These are phyloP conservation scores for Sebastes taczanowskii DNA, from an alignment of 2,797 vertebrate genomes.

Conservation along the genomic window DNA sequence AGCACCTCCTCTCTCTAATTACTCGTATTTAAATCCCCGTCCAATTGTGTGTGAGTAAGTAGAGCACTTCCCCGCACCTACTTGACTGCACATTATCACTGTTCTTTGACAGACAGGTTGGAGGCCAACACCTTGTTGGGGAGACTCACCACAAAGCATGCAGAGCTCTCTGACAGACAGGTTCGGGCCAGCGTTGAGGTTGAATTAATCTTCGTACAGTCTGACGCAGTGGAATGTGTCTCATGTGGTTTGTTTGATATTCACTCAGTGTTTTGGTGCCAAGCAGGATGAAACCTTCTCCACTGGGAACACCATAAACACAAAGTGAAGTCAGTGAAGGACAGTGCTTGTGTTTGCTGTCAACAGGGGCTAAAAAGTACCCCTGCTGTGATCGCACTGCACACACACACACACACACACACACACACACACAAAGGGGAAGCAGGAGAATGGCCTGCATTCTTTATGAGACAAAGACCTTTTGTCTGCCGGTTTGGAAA, in stretches of 20 bases:
- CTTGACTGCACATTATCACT: no score
- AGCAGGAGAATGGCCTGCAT: background rate
- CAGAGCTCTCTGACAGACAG: background rate
- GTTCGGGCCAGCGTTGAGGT: background rate
- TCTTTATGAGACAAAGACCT: slow-evolving; percentile 38
- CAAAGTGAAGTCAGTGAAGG: slow-evolving; percentile 11
- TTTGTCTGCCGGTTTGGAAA: slow-evolving; percentile 28
- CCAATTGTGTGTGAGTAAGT: background rate
- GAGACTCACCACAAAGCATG: background rate
- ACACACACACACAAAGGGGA: slow-evolving; percentile 5
- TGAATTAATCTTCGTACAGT: background rate
- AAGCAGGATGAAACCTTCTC: background rate
- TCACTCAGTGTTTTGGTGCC: background rate
- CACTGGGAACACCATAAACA: background rate
- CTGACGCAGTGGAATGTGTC: slow-evolving; percentile 7
- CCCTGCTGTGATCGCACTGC: background rate
- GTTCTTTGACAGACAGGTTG: background rate
- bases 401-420: background rate
- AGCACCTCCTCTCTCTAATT: background rate
- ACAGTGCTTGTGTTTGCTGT: slow-evolving; percentile 38
- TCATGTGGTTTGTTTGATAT: slow-evolving; percentile 40
- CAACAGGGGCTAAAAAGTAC: slow-evolving; percentile 13
- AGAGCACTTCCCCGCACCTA: background rate
- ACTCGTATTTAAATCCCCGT: background rate
- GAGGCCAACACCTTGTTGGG: background rate